Percentiles rank a stretch among this genome's conserved stretches.
phyloP scores from a whole-genome alignment of 2,888 invertebrate genomes.

The Rhagium mordax region DNA sequence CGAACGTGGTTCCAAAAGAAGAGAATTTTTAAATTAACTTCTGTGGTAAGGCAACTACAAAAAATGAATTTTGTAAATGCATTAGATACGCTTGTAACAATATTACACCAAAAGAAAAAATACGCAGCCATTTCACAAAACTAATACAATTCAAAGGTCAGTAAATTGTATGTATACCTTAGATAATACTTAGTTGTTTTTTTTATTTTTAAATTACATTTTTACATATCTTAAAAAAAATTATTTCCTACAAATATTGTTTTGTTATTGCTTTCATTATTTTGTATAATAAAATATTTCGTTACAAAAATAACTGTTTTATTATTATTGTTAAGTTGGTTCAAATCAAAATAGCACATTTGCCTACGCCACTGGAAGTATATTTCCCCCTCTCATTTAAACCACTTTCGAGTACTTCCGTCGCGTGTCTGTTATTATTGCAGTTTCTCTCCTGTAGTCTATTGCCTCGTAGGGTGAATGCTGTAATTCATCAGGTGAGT shows the following conservation, averaged over 20 bases:
- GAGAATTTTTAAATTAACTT: background rate
- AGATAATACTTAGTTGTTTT: background rate
- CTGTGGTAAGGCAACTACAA: background rate
- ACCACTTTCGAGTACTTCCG: background rate
- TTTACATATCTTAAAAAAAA: background rate
- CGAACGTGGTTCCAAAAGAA: background rate
- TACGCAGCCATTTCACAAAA: background rate
- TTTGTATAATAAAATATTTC: background rate
- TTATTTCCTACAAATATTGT: background rate
- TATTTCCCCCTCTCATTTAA: background rate
- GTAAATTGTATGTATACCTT: background rate
- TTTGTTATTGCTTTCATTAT: background rate
- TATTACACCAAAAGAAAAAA: no score
- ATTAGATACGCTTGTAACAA: no score
- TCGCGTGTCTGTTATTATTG: background rate
- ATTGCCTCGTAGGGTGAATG: background rate
- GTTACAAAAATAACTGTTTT: background rate
- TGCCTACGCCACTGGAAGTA: background rate
- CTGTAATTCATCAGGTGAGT: no score
- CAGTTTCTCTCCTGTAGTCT: background rate
- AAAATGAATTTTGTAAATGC: constrained; percentile 1
- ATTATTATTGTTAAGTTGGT: background rate
- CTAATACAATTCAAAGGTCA: background rate
- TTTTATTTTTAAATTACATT: background rate
- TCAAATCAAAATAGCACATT: background rate